Evolutionary conservation across 2,113 vertebrate species (phyloP), one percentile per base, ranked within the genome.

Genomic region (Ctenodactylus gundi): DNA sequence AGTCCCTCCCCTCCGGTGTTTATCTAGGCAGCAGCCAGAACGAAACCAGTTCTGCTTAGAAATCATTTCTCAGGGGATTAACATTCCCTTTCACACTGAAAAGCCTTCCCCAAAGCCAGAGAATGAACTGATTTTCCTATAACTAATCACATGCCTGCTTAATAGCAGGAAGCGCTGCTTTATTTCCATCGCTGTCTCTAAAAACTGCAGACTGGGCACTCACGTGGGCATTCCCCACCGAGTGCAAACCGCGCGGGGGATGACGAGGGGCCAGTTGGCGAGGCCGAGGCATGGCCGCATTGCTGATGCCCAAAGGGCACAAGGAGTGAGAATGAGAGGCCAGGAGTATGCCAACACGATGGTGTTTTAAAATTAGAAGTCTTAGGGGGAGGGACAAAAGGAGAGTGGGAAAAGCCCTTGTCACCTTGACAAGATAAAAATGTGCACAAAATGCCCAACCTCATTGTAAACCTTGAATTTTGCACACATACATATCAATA

Each of bases 21-120:
- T 94, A 96, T 94, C 93, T 94, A 95, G 96, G 90, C 96, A 98
- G 93, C 88, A 90, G 95, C 93, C 88, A 97, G 96, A 91, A 95
- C 93, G 95, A 95, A 97, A 94, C 88, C 94, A 80, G 65, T 72
- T 96, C 96, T 97, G 95, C 96, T 97, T 97, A 97, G 97, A 97
- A 96, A 97, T 93, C 95, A 97, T 97, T 95, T 88, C 97, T 82
- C 91, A 64, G 55, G 76, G 94, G 91, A 98, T 98, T 97, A 98
- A 95, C 92, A 95, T 88, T 96, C 95, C 96, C 97, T 97, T 90
- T 95, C 97, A 97, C 95, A 95, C 95, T 97, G 96, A 98, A 98
- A 98, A 98, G 96, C 92, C 72, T 97, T 96, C 94, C 96, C 93
- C 97, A 88, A 91, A 97, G 89, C 86, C 92, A 92, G 67, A 93